These are phyloP conservation scores for Agelastica alni DNA, from an alignment of 2,888 invertebrate species.

Conservation along the genomic window DNA sequence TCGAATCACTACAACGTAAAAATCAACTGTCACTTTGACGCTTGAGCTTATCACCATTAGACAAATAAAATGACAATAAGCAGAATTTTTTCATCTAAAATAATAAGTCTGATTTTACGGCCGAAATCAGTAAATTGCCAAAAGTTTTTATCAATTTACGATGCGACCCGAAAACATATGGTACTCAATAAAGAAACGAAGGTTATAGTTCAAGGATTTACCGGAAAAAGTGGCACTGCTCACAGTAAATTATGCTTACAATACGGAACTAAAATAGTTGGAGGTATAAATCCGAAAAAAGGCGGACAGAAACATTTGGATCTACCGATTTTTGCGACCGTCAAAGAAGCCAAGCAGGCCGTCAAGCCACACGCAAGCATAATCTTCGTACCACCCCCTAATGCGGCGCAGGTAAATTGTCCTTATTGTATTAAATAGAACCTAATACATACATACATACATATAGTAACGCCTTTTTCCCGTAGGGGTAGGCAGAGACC, in stretches of 20 bases:
- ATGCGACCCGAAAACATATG: slow-evolving; percentile 22
- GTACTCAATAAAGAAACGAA: slow-evolving; percentile 61
- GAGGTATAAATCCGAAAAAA: slow-evolving; percentile 79
- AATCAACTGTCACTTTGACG: too few species aligned
- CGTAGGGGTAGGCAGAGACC: too few species aligned
- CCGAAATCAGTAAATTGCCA: too few species aligned
- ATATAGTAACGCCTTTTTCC: too few species aligned
- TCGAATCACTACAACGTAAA: too few species aligned
- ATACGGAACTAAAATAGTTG: slow-evolving; percentile 83
- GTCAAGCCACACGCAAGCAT: slow-evolving; percentile 74
- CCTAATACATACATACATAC: too few species aligned
- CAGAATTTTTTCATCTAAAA: too few species aligned
- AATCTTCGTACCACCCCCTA: slow-evolving; percentile 78
- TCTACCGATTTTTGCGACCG: slow-evolving; percentile 66
- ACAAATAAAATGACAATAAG: too few species aligned
- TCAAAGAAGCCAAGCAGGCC: slow-evolving; percentile 68
- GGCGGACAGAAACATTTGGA: slow-evolving; percentile 81
- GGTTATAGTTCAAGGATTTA: slow-evolving; percentile 80
- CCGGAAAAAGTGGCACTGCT: slow-evolving; percentile 70
- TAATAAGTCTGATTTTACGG: too few species aligned
- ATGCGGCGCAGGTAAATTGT: slow-evolving; percentile 71
- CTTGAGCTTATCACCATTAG: too few species aligned
- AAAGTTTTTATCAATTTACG: too few species aligned
- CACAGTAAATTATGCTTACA: slow-evolving; percentile 75
- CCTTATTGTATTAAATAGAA: too few species aligned